A percentile compares a stretch with the other conserved stretches of the same genome.
These are phyloP conservation scores for Anoplophora glabripennis DNA, from an alignment of 1,140 invertebrate genomes.

Conservation along the genomic window DNA sequence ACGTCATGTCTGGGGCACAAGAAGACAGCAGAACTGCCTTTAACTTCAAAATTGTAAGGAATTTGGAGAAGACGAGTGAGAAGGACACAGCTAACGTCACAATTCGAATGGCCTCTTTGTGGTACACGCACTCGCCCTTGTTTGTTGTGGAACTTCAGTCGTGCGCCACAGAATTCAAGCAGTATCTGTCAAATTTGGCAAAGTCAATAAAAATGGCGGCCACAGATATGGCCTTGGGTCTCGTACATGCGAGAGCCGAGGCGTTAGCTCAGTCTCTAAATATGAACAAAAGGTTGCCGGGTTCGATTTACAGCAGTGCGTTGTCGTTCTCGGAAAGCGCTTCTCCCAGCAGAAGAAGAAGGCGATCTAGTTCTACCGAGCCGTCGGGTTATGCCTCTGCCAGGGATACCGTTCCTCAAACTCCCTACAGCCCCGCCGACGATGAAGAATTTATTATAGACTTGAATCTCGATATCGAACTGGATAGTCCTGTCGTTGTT, in stretches of 20 bases:
- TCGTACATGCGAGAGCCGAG: slow-evolving; percentile 69
- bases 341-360: slow-evolving; percentile 42
- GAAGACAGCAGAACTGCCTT: slow-evolving; percentile 59
- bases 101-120: slow-evolving; percentile 85
- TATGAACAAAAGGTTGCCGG: slow-evolving; percentile 55
- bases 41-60: slow-evolving; percentile 61
- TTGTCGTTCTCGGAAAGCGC: slow-evolving; percentile 41
- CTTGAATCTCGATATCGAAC: slow-evolving; percentile 66
- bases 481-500: slow-evolving; percentile 88
- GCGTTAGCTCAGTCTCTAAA: slow-evolving; percentile 54
- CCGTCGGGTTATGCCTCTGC: slow-evolving; percentile 40
- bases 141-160: slow-evolving; percentile 82
- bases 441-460: slow-evolving; percentile 42
- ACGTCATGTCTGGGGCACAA: slow-evolving; percentile 46
- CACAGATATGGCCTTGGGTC: slow-evolving; percentile 88
- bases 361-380: slow-evolving; percentile 47
- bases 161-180: slow-evolving; percentile 72
- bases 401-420: slow-evolving; percentile 45
- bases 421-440: slow-evolving; percentile 49
- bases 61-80: slow-evolving; percentile 44
- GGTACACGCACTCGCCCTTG: slow-evolving; percentile 87
- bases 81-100: slow-evolving; percentile 48
- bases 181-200: slow-evolving; percentile 70
- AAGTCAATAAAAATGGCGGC: slow-evolving; percentile 83
- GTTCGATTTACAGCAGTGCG: slow-evolving; percentile 45